Conservation (phyloP, 1,140 invertebrate species). For the Drosophila santomea region DNA sequence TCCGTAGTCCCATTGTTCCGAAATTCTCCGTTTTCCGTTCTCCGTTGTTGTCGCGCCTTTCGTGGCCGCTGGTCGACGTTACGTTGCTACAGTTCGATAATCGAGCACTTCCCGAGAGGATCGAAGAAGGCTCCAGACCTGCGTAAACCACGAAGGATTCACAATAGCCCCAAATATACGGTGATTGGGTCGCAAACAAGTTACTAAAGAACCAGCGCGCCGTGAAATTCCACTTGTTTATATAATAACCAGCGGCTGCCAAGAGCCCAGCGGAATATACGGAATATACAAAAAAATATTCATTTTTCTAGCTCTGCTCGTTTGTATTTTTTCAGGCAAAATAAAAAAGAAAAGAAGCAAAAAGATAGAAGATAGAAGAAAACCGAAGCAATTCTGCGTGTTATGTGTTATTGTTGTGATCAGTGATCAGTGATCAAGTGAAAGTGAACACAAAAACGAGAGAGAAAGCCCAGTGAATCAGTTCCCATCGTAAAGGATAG, state of each 20-base stretch:
- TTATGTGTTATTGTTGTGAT: constrained; percentile 54
- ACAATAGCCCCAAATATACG: not conserved
- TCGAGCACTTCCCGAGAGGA: constrained; percentile 55
- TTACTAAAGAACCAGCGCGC: constrained; percentile 31
- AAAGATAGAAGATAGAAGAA: constrained; percentile 17
- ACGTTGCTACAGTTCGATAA: constrained; percentile 63
- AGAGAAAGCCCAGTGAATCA: constrained; percentile 25
- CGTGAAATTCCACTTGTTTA: constrained; percentile 47
- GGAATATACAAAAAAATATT: constrained; percentile 41
- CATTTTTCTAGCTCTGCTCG: constrained; percentile 34
- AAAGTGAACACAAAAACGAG: constrained; percentile 60
- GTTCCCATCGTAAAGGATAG: constrained; percentile 14
- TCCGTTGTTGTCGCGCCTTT: constrained; percentile 70
- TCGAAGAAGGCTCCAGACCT: constrained; percentile 9
- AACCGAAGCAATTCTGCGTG: constrained; percentile 40
- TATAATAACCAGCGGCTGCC: constrained; percentile 48
- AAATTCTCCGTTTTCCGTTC: constrained; percentile 15
- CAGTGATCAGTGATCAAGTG: constrained; percentile 61
- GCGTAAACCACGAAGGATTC: constrained; percentile 11
- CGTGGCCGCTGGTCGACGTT: constrained; percentile 56
- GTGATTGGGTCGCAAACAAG: constrained; percentile 14
- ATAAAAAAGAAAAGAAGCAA: constrained; percentile 28
- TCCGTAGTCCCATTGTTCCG: constrained; percentile 19
- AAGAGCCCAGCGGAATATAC: constrained; percentile 46
- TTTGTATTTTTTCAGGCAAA: constrained; percentile 45